Evolutionary conservation across 2,888 invertebrate species (phyloP).

Genomic region (Terebella lapidaria): DNA sequence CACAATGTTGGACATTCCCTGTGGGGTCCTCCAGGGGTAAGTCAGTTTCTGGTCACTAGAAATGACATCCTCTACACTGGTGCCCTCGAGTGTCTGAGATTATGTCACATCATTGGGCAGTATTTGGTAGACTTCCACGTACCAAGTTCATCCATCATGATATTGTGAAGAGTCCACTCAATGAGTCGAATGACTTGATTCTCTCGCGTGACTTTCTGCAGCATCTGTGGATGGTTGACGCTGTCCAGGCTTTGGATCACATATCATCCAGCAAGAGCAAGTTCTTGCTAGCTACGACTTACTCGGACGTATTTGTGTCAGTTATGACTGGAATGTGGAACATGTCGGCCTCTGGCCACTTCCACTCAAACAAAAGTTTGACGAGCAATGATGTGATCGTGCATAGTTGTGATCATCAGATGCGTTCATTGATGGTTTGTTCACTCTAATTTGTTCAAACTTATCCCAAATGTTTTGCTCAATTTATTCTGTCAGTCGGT

Average conservation of each 20-base stretch:
- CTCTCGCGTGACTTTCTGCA: slow-evolving; percentile 20
- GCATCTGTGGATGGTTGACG: slow-evolving; percentile 17
- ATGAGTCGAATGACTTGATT: slow-evolving; percentile 17
- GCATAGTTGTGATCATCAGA: too few relatives aligned
- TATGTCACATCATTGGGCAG: slow-evolving; percentile 16
- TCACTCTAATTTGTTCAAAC: too few relatives aligned
- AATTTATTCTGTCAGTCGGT: too few relatives aligned
- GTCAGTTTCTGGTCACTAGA: slow-evolving; percentile 17
- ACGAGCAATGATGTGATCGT: too few relatives aligned
- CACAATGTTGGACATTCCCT: slow-evolving; percentile 20
- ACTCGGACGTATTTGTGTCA: slow-evolving; percentile 11
- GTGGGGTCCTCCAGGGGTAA: slow-evolving; percentile 26
- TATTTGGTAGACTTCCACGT: not conserved
- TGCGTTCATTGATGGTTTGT: too few relatives aligned
- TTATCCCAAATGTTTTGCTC: too few relatives aligned
- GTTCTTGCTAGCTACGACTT: slow-evolving; percentile 17
- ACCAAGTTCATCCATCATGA: slow-evolving; percentile 10
- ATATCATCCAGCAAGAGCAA: slow-evolving; percentile 16
- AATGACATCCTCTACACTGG: slow-evolving; percentile 23
- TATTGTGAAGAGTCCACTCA: slow-evolving; percentile 7
- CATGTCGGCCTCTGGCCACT: slow-evolving; percentile 16
- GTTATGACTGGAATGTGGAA: slow-evolving; percentile 20
- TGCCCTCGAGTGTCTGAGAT: slow-evolving; percentile 21
- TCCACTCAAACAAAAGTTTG: slow-evolving; percentile 17
- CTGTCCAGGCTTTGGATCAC: slow-evolving; percentile 7